Conservation (phyloP, 2,888 invertebrate species). For the Erebia palarica region DNA sequence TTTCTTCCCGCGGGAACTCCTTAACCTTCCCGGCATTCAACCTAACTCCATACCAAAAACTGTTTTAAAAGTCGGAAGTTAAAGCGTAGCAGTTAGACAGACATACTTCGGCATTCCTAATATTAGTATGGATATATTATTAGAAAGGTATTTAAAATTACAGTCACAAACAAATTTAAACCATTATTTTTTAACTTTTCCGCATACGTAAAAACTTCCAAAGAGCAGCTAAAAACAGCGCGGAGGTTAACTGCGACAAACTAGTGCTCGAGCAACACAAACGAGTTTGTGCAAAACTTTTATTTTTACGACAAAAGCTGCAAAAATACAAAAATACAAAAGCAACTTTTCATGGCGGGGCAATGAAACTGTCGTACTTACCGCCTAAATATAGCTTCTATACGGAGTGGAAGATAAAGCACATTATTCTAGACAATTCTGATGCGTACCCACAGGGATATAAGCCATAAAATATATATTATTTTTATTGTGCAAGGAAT, state of each 20-base stretch:
- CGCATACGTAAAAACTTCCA: constrained; percentile 3
- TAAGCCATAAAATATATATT: constrained; percentile 3
- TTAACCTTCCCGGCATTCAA: too few species aligned
- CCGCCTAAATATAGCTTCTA: constrained; percentile 42
- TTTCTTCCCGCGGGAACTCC: too few species aligned
- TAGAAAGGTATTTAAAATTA: too few species aligned
- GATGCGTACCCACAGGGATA: constrained; percentile 2
- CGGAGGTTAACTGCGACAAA: constrained; percentile 14
- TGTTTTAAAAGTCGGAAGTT: too few species aligned
- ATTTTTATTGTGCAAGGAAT: constrained; percentile 13
- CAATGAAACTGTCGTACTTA: constrained; percentile 57
- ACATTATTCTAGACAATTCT: constrained; percentile 12
- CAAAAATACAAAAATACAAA: constrained; percentile 49
- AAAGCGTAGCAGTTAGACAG: too few species aligned
- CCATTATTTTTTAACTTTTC: background rate
- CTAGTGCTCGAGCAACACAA: constrained; percentile 5
- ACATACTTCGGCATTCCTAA: too few species aligned
- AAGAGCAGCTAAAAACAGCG: constrained; percentile 23
- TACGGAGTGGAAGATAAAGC: constrained; percentile 15
- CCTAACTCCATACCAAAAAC: too few species aligned
- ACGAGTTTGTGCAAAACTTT: constrained; percentile 17
- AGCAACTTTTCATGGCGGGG: constrained; percentile 55
- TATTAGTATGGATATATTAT: too few species aligned
- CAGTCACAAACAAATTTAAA: background rate
- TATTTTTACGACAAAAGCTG: constrained; percentile 40